Conservation (phyloP, 1,140 invertebrate genomes). For the Eriosoma lanigerum region DNA sequence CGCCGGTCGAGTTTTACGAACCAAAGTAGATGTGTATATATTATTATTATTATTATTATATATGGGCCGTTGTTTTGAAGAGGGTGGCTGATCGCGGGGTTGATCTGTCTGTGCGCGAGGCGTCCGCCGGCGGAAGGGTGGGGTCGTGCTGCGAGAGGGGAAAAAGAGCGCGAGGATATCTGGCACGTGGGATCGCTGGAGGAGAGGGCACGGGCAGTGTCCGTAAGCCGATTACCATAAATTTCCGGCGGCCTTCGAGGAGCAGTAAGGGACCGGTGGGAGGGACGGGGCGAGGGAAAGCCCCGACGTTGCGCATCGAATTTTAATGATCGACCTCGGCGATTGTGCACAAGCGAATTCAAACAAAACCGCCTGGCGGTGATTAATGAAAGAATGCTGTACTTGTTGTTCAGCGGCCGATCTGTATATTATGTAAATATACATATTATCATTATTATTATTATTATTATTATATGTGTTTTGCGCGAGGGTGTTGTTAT, state of each 20-base stretch:
- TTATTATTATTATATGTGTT: neutral
- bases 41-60: too few species aligned
- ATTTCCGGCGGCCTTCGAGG: constrained; percentile 8
- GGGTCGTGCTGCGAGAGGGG: neutral
- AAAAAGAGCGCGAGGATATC: neutral
- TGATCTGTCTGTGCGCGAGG: neutral
- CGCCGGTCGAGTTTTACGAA: constrained; percentile 11
- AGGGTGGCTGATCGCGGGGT: too few species aligned
- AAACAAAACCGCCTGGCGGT: constrained; percentile 19
- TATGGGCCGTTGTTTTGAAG: too few species aligned
- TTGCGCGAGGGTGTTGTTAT: neutral
- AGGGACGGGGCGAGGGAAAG: neutral
- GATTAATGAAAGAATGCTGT: constrained; percentile 41
- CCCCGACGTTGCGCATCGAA: constrained; percentile 24
- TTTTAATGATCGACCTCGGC: constrained; percentile 42
- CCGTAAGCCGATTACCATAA: constrained; percentile 51
- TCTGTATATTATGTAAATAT: neutral
- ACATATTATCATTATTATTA: too few species aligned
- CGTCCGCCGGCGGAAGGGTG: neutral
- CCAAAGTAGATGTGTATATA: constrained; percentile 21
- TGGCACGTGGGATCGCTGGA: neutral
- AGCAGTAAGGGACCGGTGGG: neutral
- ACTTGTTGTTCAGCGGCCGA: neutral
- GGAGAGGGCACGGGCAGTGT: neutral
- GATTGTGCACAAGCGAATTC: constrained; percentile 33